A percentile compares a stretch with the other conserved stretches of the same genome.
Conservation (phyloP, 2,888 invertebrate species). For the Scaptomyza cyrtandrae region DNA sequence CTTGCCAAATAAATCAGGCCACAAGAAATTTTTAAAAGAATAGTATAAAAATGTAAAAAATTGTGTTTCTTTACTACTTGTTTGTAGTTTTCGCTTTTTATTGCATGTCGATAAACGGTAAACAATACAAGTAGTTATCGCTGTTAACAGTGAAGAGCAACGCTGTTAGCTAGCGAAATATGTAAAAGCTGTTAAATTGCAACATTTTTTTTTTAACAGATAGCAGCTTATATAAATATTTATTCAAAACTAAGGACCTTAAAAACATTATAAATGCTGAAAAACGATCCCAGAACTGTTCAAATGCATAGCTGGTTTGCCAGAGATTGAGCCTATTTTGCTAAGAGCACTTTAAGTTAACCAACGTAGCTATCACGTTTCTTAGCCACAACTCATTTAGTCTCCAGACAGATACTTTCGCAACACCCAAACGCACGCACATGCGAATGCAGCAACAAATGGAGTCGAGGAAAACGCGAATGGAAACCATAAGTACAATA, state of each 20-base stretch:
- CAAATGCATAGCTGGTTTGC: background rate
- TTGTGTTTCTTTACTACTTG: too few species aligned
- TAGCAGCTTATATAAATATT: background rate
- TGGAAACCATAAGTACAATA: slow-evolving; percentile 75
- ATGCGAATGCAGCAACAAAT: slow-evolving; percentile 37
- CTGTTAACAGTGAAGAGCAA: too few species aligned
- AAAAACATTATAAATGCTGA: background rate
- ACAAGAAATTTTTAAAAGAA: background rate
- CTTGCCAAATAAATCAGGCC: slow-evolving; percentile 28
- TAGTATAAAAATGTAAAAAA: too few species aligned
- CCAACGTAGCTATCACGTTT: slow-evolving; percentile 43
- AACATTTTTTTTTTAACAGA: background rate
- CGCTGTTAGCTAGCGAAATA: too few species aligned
- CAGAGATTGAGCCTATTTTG: slow-evolving; percentile 3
- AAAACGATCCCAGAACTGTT: too few species aligned
- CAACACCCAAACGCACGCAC: slow-evolving; percentile 10
- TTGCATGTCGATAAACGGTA: too few species aligned
- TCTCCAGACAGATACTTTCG: slow-evolving; percentile 38
- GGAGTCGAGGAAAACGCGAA: slow-evolving; percentile 60
- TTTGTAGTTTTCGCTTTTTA: too few species aligned
- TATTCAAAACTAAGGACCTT: background rate
- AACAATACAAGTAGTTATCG: too few species aligned
- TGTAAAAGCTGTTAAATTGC: background rate
- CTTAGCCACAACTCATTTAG: slow-evolving; percentile 68
- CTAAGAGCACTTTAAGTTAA: slow-evolving; percentile 36